Evolutionary conservation across 2,888 invertebrate genomes (phyloP).

Genomic region (Pollenia griseotomentosa): DNA sequence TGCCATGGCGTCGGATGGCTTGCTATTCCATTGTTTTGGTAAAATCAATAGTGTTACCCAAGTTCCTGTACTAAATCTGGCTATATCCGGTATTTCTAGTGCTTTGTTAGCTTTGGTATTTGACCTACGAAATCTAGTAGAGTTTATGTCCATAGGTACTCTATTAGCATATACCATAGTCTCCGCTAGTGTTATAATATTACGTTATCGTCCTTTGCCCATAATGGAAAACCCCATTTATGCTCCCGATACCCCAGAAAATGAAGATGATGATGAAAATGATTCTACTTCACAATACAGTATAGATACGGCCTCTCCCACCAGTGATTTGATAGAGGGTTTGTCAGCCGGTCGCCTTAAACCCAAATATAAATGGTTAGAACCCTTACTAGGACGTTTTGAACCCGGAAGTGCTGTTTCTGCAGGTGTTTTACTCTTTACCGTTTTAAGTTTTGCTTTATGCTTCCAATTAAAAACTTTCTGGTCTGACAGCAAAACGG

Average conservation of each 20-base stretch:
- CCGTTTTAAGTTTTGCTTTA: slow-evolving; percentile 88
- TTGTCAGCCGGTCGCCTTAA: slow-evolving; percentile 89
- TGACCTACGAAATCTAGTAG: slow-evolving; percentile 94
- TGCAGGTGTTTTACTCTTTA: slow-evolving; percentile 89
- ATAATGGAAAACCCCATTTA: slow-evolving; percentile 85
- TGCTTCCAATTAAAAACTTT: slow-evolving; percentile 88
- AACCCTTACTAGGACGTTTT: slow-evolving; percentile 89
- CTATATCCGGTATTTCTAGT: slow-evolving; percentile 90
- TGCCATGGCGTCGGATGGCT: slow-evolving; percentile 95
- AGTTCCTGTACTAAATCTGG: slow-evolving; percentile 90
- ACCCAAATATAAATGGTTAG: slow-evolving; percentile 90
- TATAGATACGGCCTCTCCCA: slow-evolving; percentile 87
- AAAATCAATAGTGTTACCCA: slow-evolving; percentile 92
- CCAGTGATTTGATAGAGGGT: slow-evolving; percentile 86
- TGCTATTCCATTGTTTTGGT: slow-evolving; percentile 92
- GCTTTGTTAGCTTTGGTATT: slow-evolving; percentile 93
- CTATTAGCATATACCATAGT: slow-evolving; percentile 95
- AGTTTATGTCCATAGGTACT: slow-evolving; percentile 97
- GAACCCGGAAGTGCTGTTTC: slow-evolving; percentile 91
- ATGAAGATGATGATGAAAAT: slow-evolving; percentile 86
- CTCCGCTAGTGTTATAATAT: slow-evolving; percentile 94
- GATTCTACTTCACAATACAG: slow-evolving; percentile 87
- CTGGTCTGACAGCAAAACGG: slow-evolving; percentile 85
- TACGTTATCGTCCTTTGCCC: slow-evolving; percentile 90
- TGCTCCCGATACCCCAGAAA: slow-evolving; percentile 85